Evolutionary conservation across 2,113 vertebrate species (phyloP), one percentile per base, ranked within the genome.

Genomic region (Hylia prasina): DNA sequence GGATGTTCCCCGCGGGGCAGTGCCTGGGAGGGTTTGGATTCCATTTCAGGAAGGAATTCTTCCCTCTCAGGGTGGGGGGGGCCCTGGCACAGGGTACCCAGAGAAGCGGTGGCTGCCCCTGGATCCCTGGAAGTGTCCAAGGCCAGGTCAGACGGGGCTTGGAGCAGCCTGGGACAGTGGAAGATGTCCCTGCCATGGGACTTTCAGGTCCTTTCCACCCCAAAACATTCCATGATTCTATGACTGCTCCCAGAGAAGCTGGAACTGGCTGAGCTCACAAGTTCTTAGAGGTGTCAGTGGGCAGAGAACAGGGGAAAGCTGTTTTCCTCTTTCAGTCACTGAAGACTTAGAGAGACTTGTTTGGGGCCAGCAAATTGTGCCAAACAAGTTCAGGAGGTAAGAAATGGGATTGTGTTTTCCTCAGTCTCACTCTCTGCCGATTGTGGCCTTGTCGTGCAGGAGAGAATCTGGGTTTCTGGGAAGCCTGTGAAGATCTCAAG

Each of bases 381-480:
- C 56, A 50, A 13, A 63, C 21, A 25, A n/a, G 53, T 47, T 31
- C 28, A 12, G 79, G 65, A 82, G 37, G 75, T 70, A 45, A 45
- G 39, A 61, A 83, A 78, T 8, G 71, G 60, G 35, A 20, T 22
- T 78, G 57, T 12, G 12, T 27, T 53, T 39, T 24, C 27, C 70
- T 70, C 40, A 5, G 1, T 56, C 44, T 50, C 8, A 5, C 22
- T 68, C 33, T 72, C 47, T 86, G 65, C 64, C 21, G 4, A 8
- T 31, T 22, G 11, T 8, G 4, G 58, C 78, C 63, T 94, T 48
- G 28, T 27, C 22, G 3, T 5, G 7, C 93, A 99, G 99, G 99
- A 64, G 99, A 99, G 97, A 99, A 99, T 89, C 97, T 99, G 98
- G 98, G 99, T 25, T 99, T 99, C 98, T 99, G 99, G 99, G 99